Base-by-base conservation (phyloP, 2,888 invertebrate species). In the Hirudinaria manillensis region DNA sequence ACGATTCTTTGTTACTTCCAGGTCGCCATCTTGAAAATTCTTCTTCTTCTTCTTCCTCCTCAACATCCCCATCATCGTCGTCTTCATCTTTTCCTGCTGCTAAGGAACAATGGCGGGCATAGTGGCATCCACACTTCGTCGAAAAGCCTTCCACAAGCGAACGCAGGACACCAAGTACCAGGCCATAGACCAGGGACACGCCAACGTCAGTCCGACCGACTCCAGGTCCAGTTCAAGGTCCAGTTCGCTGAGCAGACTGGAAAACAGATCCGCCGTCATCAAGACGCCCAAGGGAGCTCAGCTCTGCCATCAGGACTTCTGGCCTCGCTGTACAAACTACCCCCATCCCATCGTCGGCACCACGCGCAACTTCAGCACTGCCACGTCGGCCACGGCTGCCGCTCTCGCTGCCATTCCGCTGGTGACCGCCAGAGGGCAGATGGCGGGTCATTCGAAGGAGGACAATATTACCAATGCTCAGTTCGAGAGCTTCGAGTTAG, bases 401-500 rank as follows among this genome's bases (percentile, higher is more conserved):
- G 68, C 68, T 4, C 13, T 68, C 16, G 32, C 36, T 32, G 36
- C 68, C n/a, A 29, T 72, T 29, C 72, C 55, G 13, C 71, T 32
- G 29, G 45, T 38, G 4, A 51, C 45, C 1, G 36, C 36, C n/a
- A 72, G 45, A 29, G 56, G 38, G 7, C 27, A 3, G 29, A 36
- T 68, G 27, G 36, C 36, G 0, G 68, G 32, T 1, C n/a, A 68
- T n/a, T 34, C 34, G n/a, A 65, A 21, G 10, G 75, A 75, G 24
- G 72, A 70, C 32, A 72, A 75, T 72, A 72, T 75, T 51, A 72
- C 71, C 21, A 55, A 61, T 32, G 75, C 71, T n/a, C 75, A 75
- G 72, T 75, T 75, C 32, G 75, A 75, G 45, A 75, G 65, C 71
- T 75, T 75, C 66, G 75, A 75, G 75, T 75, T 13, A 61, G 75